phyloP scores from a whole-genome alignment of 2,888 invertebrate species.

The Acanthosepion esculentum region DNA sequence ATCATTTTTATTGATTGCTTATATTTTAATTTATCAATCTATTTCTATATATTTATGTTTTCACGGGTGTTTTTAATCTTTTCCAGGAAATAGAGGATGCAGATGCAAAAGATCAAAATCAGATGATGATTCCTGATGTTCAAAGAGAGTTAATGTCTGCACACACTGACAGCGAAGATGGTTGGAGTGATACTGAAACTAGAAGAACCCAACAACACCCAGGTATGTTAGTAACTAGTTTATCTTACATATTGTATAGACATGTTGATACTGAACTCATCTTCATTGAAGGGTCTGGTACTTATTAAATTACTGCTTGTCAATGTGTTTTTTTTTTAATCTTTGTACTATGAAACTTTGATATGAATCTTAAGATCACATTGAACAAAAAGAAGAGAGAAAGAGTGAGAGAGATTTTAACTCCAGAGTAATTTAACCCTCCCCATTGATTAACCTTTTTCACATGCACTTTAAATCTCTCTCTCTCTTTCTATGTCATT shows the following conservation, averaged over 20 bases:
- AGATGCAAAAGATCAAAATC: neutral
- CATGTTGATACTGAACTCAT: neutral
- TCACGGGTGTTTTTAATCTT: neutral
- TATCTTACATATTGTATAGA: neutral
- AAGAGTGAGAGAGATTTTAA: no score
- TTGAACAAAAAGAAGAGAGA: neutral
- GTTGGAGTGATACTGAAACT: neutral
- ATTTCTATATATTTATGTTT: neutral
- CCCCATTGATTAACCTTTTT: no score
- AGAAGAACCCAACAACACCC: neutral
- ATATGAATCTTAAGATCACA: neutral
- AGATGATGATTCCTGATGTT: slow-evolving; percentile 8
- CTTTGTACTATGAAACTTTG: neutral
- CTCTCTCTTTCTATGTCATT: no score
- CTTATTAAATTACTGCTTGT: neutral
- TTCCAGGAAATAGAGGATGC: neutral
- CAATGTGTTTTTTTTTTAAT: neutral
- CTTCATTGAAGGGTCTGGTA: neutral
- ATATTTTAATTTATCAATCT: neutral
- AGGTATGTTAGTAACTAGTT: neutral
- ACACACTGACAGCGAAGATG: neutral
- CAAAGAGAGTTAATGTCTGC: neutral
- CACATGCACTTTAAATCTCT: no score
- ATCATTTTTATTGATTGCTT: neutral
- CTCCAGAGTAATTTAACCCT: no score